Conservation (phyloP, 2,888 invertebrate species). For the Exocentrus adspersus region DNA sequence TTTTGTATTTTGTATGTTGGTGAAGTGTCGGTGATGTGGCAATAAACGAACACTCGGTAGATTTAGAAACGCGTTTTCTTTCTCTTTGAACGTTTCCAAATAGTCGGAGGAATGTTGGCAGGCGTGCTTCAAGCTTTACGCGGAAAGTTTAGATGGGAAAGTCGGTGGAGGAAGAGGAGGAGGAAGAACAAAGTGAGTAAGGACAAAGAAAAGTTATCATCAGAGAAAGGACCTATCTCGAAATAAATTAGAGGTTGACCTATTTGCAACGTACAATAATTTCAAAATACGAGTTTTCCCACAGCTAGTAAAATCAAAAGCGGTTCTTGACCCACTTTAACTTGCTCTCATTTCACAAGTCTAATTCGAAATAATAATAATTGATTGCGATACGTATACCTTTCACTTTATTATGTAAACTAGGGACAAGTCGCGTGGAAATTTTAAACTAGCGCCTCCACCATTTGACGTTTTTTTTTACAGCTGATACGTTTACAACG, state of each 20-base stretch:
- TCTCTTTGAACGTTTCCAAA: not conserved
- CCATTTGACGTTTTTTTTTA: too few relatives aligned
- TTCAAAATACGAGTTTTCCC: not conserved
- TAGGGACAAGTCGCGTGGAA: too few relatives aligned
- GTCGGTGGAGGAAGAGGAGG: slow-evolving; percentile 3
- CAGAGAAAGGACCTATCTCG: too few relatives aligned
- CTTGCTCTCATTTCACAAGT: not conserved
- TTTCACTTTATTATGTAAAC: too few relatives aligned
- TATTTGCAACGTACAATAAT: not conserved
- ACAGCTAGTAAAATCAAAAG: not conserved
- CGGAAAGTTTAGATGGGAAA: not conserved
- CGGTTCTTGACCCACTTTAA: not conserved
- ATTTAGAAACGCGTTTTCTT: too few relatives aligned
- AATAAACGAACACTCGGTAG: too few relatives aligned
- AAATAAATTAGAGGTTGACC: not conserved
- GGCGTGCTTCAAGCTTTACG: not conserved
- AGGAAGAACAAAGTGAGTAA: slow-evolving; percentile 19
- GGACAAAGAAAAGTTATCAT: too few relatives aligned
- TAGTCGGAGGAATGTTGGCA: not conserved
- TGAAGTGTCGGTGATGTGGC: not conserved
- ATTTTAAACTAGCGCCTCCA: too few relatives aligned
- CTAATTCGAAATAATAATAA: too few relatives aligned
- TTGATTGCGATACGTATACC: not conserved
- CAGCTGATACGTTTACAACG: too few relatives aligned
- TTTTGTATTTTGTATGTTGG: slow-evolving; percentile 3